phyloP scores from a whole-genome alignment of 2,888 invertebrate species.

The Tillus elongatus region DNA sequence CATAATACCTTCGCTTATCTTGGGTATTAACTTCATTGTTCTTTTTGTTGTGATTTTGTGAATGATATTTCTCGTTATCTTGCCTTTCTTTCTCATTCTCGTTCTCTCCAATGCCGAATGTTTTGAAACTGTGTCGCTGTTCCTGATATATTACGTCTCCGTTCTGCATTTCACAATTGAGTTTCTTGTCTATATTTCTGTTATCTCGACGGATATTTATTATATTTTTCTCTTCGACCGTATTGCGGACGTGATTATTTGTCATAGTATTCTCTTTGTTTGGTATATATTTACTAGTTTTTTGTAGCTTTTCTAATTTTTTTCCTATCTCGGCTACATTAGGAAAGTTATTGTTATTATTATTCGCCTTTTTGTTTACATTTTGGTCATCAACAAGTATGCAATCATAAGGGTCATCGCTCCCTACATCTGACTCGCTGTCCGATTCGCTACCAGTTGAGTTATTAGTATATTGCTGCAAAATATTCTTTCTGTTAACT shows the following conservation, averaged over 20 bases:
- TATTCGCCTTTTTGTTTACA: slow-evolving; percentile 32
- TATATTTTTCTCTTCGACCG: slow-evolving; percentile 28
- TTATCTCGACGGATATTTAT: slow-evolving; percentile 25
- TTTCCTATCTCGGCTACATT: slow-evolving; percentile 43
- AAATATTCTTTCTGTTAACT: slow-evolving; percentile 62
- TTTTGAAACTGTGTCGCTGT: slow-evolving; percentile 34
- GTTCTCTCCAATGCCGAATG: slow-evolving; percentile 32
- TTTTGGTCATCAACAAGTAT: slow-evolving; percentile 70
- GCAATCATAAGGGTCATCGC: slow-evolving; percentile 69
- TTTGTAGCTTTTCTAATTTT: slow-evolving; percentile 40
- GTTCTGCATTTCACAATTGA: slow-evolving; percentile 22
- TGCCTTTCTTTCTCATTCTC: slow-evolving; percentile 33
- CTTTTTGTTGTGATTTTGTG: slow-evolving; percentile 18
- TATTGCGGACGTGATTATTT: slow-evolving; percentile 23
- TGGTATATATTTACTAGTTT: slow-evolving; percentile 38
- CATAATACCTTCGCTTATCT: slow-evolving; percentile 33
- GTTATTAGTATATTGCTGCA: slow-evolving; percentile 59
- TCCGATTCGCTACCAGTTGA: slow-evolving; percentile 54
- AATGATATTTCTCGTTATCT: slow-evolving; percentile 26
- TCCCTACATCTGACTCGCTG: slow-evolving; percentile 54
- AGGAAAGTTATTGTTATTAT: slow-evolving; percentile 37
- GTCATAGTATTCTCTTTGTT: slow-evolving; percentile 28
- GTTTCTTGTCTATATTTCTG: slow-evolving; percentile 25
- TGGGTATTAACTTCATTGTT: slow-evolving; percentile 23
- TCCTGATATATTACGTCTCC: slow-evolving; percentile 33